These are phyloP conservation scores for Perognathus longimembris DNA, from an alignment of 2,113 vertebrate genomes.

Conservation along the genomic window DNA sequence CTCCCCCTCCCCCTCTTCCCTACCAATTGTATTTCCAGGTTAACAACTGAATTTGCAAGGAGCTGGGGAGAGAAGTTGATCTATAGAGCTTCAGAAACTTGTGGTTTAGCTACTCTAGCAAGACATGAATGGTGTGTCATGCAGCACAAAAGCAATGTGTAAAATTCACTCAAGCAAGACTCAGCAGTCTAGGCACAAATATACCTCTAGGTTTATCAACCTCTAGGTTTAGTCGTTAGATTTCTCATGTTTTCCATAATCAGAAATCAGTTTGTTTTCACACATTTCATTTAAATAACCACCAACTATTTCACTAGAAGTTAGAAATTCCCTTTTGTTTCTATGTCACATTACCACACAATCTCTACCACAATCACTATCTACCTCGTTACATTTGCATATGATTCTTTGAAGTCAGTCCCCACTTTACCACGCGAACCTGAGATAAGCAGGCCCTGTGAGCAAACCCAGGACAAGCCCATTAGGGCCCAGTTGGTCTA, in stretches of 20 bases:
- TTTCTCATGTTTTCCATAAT: background rate
- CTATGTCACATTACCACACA: background rate
- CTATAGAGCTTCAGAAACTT: background rate
- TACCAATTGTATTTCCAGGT: background rate
- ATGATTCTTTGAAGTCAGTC: no score
- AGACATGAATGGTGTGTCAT: background rate
- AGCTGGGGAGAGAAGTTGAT: background rate
- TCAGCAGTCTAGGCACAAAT: no score
- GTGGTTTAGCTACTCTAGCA: background rate
- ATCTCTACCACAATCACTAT: background rate
- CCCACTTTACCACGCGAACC: no score
- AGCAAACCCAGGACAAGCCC: no score
- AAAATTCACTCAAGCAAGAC: background rate
- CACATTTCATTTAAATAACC: background rate
- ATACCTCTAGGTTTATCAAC: rapidly evolving
- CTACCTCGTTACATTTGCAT: background rate
- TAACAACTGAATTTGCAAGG: background rate
- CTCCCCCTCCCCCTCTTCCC: no score
- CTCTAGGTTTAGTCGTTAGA: background rate
- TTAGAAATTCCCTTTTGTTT: conserved; percentile 21
- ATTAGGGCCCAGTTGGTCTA: no score
- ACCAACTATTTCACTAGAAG: background rate
- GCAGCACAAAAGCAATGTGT: background rate
- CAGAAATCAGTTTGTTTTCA: background rate
- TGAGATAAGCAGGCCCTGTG: no score